These are phyloP conservation scores for Orientallactaga bullata DNA, from an alignment of 2,113 vertebrate species.

Conservation along the genomic window DNA sequence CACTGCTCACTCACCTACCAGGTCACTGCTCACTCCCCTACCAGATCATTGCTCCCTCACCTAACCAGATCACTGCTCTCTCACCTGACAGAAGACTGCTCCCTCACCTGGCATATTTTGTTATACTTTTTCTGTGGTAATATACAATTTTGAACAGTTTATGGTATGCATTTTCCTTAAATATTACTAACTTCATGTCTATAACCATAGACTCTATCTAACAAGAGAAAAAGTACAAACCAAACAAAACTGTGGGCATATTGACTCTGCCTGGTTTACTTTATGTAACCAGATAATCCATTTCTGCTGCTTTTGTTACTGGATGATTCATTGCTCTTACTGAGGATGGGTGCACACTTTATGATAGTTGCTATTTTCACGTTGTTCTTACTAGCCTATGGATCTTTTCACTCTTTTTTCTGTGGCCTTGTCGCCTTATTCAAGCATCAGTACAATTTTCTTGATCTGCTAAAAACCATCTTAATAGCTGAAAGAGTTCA, in stretches of 20 bases:
- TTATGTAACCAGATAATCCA: neutral
- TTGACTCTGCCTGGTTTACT: neutral
- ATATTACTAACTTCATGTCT: too few relatives aligned
- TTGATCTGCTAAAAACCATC: constrained; percentile 3
- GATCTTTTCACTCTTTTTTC: neutral
- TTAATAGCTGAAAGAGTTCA: neutral
- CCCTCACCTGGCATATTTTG: too few relatives aligned
- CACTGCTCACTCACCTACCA: too few relatives aligned
- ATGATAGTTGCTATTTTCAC: neutral
- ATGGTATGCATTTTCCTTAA: too few relatives aligned
- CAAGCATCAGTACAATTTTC: neutral
- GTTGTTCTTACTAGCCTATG: neutral
- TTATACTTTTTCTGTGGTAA: too few relatives aligned
- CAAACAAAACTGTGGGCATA: neutral
- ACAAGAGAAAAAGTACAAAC: neutral
- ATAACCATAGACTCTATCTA: neutral
- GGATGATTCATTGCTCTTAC: neutral
- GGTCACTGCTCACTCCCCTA: too few relatives aligned
- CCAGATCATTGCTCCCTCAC: too few relatives aligned
- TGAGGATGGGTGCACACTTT: neutral
- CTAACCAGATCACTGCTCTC: too few relatives aligned
- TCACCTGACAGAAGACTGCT: too few relatives aligned
- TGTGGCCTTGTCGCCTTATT: neutral
- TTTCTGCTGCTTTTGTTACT: neutral
- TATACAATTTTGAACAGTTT: too few relatives aligned